Base-by-base conservation (phyloP, 2,797 vertebrate genomes). In the Ctenosaura bakeri region DNA sequence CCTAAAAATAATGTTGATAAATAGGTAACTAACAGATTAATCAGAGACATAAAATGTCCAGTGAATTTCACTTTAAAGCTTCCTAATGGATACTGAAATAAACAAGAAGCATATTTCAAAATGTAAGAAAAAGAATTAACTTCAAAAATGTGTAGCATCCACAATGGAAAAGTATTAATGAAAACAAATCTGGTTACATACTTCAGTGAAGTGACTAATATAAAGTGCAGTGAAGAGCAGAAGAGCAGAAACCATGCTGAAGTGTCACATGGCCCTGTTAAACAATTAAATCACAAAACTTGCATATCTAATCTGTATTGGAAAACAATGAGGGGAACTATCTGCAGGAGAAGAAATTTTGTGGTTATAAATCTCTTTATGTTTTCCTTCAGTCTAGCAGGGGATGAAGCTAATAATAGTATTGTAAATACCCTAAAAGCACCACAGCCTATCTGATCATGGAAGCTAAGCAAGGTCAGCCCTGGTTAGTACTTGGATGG, bases 211-310 rank as follows among this genome's bases (percentile, higher is more conserved):
- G 12, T 13, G 8, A 42, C 26, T 38, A 88, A 82, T 35, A 59
- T 29, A 56, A 81, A 81, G 13, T 42, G 66, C 22, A 32, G 29
- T 73, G 26, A 82, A 82, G 66, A 42, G 81, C 6, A 42, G 26
- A 82, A 82, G 66, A 42, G 81, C 6, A 42, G 38, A 38, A 42
- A 82, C 16, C 38, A 52, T 32, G 26, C 1, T 1, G 26, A 64
- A 87, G 38, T 46, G 13, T 78, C 74, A 74, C 14, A 79, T 54
- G 9, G n/a, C 46, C 71, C 18, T 50, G 26, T 86, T 35, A 76
- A 56, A 66, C 29, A 74, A 46, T 82, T 82, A 88, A 73, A 35
- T 85, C 32, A 54, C 66, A 71, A 52, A 85, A 81, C n/a, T 32
- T 8, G 35, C 18, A 20, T 29, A 46, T n/a, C 62, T 80, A 66